Base-by-base conservation (phyloP, 2,888 invertebrate species). In the Andricus quercusramuli region DNA sequence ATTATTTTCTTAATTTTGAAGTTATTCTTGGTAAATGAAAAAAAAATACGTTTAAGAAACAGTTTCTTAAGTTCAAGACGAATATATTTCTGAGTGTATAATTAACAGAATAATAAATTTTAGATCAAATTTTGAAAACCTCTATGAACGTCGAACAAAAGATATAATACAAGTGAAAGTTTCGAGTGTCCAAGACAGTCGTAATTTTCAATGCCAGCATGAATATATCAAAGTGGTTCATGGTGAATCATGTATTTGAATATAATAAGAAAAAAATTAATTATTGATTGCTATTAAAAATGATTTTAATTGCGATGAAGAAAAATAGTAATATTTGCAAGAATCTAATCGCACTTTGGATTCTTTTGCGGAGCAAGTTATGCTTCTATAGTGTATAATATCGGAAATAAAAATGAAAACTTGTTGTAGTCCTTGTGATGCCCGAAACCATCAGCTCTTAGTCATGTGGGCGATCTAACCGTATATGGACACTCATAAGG, bases 391-490 rank as follows among this genome's bases (percentile, higher is more conserved):
- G 15, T 44, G 3, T 44, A 44, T 13, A 44, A 44, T 13, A 44
- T 44, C 15, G 17, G 17, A 47, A 47, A 47, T 44, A 80, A 59
- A 82, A 78, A 81, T 79, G 41, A 65, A 82, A 78, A 79, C 64
- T 76, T 70, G 78, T 64, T 78, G 79, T 77, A 87, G 84, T 86
- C 85, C 86, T 83, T 85, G 44, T 44, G 3, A 47, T 17, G 86
- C 80, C 86, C 85, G 82, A 87, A 88, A 89, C 84, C 84, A 82
- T 80, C 82, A 79, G 65, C 62, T 77, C 83, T 79, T 70, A 80
- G 29, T 79, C 86, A 86, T 86, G 91, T 90, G 90, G 90, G 90
- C 90, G 89, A 86, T 83, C 86, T 83, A 79, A 70, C 91, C 90
- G 86, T 89, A 89, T 90, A 91, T 88, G 90, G 90, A 85, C 67